A percentile compares a stretch with the other conserved stretches of the same genome.
Evolutionary conservation across 1,140 invertebrate genomes (phyloP).

Genomic region (Nixonia krombeini): DNA sequence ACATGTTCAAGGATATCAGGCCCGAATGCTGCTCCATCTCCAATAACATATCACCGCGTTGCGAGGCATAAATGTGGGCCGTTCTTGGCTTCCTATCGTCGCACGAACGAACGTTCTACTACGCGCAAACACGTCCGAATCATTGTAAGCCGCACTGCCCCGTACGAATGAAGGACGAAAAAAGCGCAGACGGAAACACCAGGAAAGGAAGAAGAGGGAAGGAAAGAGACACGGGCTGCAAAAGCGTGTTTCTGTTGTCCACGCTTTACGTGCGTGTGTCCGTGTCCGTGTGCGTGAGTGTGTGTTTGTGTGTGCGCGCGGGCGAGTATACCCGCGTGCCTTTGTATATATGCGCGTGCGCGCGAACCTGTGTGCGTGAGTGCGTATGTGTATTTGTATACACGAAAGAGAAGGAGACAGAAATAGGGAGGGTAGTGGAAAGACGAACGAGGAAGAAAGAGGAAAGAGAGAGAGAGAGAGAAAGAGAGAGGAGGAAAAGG

Average conservation of each 20-base stretch:
- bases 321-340: too few species aligned
- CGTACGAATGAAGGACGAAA: background rate
- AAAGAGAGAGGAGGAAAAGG: too few species aligned
- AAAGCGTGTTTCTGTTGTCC: background rate
- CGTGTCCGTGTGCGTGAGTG: background rate
- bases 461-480: too few species aligned
- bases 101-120: background rate
- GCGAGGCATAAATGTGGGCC: slow-evolving; percentile 48
- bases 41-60: slow-evolving; percentile 80
- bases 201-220: background rate
- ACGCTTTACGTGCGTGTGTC: background rate
- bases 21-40: slow-evolving; percentile 87
- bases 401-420: too few species aligned
- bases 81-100: slow-evolving; percentile 5
- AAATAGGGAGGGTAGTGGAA: too few species aligned
- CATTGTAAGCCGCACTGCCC: slow-evolving; percentile 14
- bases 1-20: slow-evolving; percentile 88
- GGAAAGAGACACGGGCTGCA: background rate
- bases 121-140: slow-evolving; percentile 21
- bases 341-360: too few species aligned
- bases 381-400: too few species aligned
- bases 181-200: background rate
- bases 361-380: background rate
- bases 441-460: too few species aligned
- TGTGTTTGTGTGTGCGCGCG: too few species aligned